phyloP scores from a whole-genome alignment of 2,113 vertebrate species.

The Passerina amoena region DNA sequence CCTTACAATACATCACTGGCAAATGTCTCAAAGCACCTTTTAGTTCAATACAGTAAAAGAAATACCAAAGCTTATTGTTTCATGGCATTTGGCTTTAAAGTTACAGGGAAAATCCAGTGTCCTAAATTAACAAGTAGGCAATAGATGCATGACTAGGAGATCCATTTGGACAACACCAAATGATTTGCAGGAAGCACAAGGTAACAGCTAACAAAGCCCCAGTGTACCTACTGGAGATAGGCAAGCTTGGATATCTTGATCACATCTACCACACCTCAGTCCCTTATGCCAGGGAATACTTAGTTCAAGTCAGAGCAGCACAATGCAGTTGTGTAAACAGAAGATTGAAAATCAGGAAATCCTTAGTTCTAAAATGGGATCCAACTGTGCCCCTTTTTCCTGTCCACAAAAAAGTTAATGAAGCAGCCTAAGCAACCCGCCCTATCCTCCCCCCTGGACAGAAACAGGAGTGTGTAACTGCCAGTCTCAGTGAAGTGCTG shows the following conservation, averaged over 20 bases:
- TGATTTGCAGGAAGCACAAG: background rate
- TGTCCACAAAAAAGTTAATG: conserved; percentile 49
- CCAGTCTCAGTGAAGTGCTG: background rate
- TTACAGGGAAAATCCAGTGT: background rate
- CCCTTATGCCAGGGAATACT: background rate
- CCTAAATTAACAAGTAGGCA: background rate
- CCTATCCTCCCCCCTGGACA: background rate
- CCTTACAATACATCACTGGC: background rate
- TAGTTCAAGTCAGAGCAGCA: background rate
- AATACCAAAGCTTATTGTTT: background rate
- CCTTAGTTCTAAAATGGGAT: conserved; percentile 41
- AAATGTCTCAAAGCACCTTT: background rate
- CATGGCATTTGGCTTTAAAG: background rate
- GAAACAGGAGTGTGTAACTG: background rate
- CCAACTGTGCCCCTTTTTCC: conserved; percentile 42
- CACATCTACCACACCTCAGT: background rate
- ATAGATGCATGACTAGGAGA: background rate
- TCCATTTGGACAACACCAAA: background rate
- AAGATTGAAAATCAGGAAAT: conserved; percentile 38
- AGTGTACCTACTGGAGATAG: background rate
- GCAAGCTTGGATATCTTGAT: background rate
- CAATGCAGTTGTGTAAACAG: conserved; percentile 37
- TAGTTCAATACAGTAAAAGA: background rate
- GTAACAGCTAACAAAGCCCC: background rate
- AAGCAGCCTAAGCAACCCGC: background rate